Conservation (phyloP, 1,140 invertebrate species). For the Teleopsis dalmanni region DNA sequence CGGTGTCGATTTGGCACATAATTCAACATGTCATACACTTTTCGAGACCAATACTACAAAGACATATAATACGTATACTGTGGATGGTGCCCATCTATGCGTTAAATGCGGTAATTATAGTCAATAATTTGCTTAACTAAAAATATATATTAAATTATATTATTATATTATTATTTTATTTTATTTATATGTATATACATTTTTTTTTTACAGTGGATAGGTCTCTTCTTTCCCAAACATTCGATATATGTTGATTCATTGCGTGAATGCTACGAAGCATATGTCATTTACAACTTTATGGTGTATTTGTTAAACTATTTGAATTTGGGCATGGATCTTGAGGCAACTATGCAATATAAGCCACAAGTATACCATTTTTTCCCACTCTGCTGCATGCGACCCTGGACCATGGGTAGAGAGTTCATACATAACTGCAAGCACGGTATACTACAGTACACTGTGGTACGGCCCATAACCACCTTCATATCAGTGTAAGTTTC, state of each 20-base stretch:
- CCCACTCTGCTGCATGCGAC: slow-evolving; percentile 72
- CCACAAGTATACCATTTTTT: slow-evolving; percentile 79
- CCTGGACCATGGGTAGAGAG: slow-evolving; percentile 85
- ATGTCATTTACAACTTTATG: slow-evolving; percentile 98
- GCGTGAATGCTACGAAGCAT: slow-evolving; percentile 92
- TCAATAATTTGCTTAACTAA: no score
- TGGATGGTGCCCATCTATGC: slow-evolving; percentile 99
- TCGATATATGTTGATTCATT: slow-evolving; percentile 88
- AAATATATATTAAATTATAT: background rate
- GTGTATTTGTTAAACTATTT: slow-evolving; percentile 87
- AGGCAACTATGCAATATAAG: slow-evolving; percentile 73
- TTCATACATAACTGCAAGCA: slow-evolving; percentile 93
- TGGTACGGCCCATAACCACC: slow-evolving; percentile 81
- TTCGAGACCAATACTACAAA: slow-evolving; percentile 85
- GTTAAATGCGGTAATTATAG: slow-evolving; percentile 73
- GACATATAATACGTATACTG: slow-evolving; percentile 91
- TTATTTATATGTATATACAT: background rate
- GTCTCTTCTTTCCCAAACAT: slow-evolving; percentile 69
- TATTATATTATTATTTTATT: background rate
- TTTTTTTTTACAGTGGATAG: slow-evolving; percentile 63
- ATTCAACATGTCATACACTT: slow-evolving; percentile 90
- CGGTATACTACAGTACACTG: slow-evolving; percentile 90
- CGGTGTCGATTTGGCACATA: slow-evolving; percentile 91
- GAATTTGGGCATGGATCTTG: slow-evolving; percentile 72
- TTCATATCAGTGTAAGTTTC: slow-evolving; percentile 74